Conservation (phyloP, 2,113 vertebrate species). For the Chauna torquata region DNA sequence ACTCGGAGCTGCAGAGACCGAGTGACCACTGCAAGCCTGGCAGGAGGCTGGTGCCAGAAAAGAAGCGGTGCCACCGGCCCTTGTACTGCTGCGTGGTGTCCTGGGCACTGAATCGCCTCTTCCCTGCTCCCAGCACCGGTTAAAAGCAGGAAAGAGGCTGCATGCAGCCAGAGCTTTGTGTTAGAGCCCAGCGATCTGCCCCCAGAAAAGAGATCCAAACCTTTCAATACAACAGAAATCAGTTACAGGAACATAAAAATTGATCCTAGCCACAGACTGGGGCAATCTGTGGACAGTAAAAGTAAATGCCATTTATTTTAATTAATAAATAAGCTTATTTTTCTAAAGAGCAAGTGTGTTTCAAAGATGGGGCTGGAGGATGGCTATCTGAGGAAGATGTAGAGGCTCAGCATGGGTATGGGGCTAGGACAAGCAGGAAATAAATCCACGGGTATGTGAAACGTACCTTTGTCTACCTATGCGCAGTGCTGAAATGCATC, state of each 20-base stretch:
- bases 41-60: background rate
- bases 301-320: background rate
- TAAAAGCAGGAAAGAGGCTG: background rate
- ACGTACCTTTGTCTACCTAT: background rate
- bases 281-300: background rate
- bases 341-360: background rate
- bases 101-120: background rate
- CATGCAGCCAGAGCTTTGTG: background rate
- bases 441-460: background rate
- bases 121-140: background rate
- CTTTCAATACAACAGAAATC: background rate
- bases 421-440: background rate
- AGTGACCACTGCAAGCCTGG: slow-evolving; percentile 23
- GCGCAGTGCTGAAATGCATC: fast-evolving
- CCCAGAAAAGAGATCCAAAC: background rate
- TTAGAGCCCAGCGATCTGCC: background rate
- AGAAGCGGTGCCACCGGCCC: background rate
- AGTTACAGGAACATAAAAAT: background rate
- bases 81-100: background rate
- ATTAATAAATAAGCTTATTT: background rate
- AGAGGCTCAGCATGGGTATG: background rate
- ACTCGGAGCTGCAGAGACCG: slow-evolving; percentile 6
- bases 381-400: background rate
- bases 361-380: background rate
- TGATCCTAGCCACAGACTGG: background rate